A percentile compares a stretch with the other conserved stretches of the same genome.
phyloP scores from a whole-genome alignment of 2,113 vertebrate genomes.

The Serinus canaria region DNA sequence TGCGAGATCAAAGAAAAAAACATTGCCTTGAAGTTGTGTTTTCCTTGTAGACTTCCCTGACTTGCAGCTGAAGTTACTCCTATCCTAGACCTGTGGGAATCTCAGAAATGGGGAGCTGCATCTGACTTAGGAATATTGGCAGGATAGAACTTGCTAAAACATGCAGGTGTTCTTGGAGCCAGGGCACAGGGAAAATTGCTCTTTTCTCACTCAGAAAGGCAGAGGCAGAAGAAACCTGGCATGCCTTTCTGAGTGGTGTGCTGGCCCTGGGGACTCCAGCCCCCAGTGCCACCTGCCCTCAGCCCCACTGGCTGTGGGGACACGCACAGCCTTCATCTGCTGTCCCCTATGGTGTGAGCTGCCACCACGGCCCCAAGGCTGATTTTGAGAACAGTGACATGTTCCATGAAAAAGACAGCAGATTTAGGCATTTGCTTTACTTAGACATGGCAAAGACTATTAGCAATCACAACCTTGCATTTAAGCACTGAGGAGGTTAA shows the following conservation, averaged over 20 bases:
- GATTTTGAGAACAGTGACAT: neutral
- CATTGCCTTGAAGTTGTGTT: neutral
- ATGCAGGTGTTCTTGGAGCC: neutral
- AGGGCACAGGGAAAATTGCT: neutral
- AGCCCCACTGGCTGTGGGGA: neutral
- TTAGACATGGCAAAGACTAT: neutral
- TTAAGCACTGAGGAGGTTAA: neutral
- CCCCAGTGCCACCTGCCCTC: neutral
- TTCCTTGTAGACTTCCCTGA: neutral
- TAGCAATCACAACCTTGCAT: neutral
- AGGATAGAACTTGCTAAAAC: neutral
- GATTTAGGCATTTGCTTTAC: neutral
- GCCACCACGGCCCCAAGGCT: neutral
- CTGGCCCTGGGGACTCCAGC: neutral
- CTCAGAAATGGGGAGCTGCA: neutral
- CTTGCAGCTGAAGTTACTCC: neutral
- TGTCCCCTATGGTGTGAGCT: neutral
- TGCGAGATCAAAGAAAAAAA: conserved; percentile 1
- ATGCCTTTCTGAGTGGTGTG: neutral
- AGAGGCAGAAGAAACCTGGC: neutral
- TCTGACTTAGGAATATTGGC: accelerated
- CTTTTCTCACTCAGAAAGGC: neutral
- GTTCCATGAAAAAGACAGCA: neutral
- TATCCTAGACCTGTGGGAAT: neutral
- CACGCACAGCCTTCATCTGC: neutral